Evolutionary conservation across 2,797 vertebrate species (phyloP).

Genomic region (Columba guinea): DNA sequence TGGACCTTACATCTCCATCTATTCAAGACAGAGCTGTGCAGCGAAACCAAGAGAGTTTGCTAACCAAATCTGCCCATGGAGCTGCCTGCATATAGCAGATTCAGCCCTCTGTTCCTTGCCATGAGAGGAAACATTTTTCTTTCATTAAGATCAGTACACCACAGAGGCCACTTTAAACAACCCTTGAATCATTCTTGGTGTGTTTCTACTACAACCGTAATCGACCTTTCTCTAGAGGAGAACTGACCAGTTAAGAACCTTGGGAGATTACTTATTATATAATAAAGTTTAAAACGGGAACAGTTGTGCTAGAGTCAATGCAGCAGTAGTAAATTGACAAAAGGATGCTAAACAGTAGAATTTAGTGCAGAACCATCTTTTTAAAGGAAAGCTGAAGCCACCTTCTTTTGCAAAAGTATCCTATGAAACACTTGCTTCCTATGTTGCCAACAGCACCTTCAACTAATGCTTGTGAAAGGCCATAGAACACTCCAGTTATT

Average conservation of each 20-base stretch:
- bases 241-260: neutral
- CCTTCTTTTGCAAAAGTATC: neutral
- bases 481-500: neutral
- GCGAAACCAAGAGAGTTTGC: neutral
- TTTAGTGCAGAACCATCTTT: neutral
- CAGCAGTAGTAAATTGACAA: neutral
- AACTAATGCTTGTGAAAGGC: neutral
- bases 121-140: neutral
- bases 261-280: neutral
- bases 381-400: neutral
- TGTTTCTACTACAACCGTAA: neutral
- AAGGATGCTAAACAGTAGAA: neutral
- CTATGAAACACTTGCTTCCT: neutral
- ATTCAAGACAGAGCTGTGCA: neutral
- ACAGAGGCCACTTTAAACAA: constrained; percentile 19
- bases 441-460: neutral
- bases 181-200: neutral
- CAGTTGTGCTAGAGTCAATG: neutral
- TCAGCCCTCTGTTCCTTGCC: neutral
- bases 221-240: neutral
- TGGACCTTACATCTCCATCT: neutral
- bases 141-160: neutral
- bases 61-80: neutral
- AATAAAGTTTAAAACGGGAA: neutral
- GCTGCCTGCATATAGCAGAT: neutral